Evolutionary conservation across 2,797 vertebrate species (phyloP), one percentile per base, ranked within the genome.

Genomic region (Pipistrellus nathusii): DNA sequence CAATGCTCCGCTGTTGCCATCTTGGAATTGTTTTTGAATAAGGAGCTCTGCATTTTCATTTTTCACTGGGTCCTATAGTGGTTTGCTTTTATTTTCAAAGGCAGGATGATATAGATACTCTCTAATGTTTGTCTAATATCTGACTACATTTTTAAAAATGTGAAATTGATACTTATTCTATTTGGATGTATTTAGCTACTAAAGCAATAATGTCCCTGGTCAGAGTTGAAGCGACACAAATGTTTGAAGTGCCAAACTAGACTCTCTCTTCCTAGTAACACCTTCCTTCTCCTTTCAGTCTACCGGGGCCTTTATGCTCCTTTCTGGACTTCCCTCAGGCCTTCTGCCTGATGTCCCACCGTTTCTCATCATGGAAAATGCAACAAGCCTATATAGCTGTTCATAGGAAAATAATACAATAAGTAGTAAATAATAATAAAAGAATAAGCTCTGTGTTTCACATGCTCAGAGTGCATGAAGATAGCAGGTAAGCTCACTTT

Each of bases 21-120:
- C n/a, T 92, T 91, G 59, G 89, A 77, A 84, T 86, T 86, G 27
- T 83, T 76, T 88, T 77, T 82, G 53, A 86, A 17, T 3, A 55
- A 23, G 6, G n/a, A 80, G 20, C 9, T 41, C 11, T 25, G 18
- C 2, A 41, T 88, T 93, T 96, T 91, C 41, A 76, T 78, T 89
- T 88, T 91, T 48, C 1, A 30, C 30, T 46, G 55, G 46, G n/a
- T 18, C 48, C 38, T 92, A 6, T 25, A 62, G 73, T 9, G 23
- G 14, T 73, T 85, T 88, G 44, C 78, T 82, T 93, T 81, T 62
- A 55, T 53, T 83, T 72, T 93, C 68, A 86, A 88, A 90, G 48
- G 25, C 68, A 77, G 73, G 94, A 88, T 59, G 53, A 73, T 62
- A 73, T 3, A 55, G 30, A 46, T 59, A 32, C n/a, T 73, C 46